Evolutionary conservation across 2,888 invertebrate genomes (phyloP).

Genomic region (Drepanosiphum platanoidis): DNA sequence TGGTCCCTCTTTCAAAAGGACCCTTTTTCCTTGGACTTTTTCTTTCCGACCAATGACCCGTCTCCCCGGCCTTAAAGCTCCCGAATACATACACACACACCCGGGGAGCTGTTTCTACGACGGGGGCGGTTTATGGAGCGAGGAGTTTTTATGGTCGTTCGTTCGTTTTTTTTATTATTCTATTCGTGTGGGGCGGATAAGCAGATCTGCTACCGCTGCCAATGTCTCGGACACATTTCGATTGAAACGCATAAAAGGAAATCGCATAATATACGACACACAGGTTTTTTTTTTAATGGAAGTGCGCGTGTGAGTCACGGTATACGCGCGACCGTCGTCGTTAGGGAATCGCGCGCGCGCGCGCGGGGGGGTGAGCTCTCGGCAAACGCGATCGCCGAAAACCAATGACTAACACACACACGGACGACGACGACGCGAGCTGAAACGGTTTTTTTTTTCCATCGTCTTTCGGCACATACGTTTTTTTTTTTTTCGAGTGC

Average conservation of each 20-base stretch:
- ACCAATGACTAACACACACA: conserved; percentile 10
- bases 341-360: background rate
- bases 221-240: conserved; percentile 56
- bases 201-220: background rate
- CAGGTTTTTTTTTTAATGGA: conserved; percentile 39
- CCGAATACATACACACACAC: conserved; percentile 6
- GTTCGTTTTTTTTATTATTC: conserved; percentile 8
- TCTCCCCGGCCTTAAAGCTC: conserved; percentile 56
- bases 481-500: background rate
- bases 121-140: conserved; percentile 60
- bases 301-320: conserved; percentile 47
- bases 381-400: conserved; percentile 23
- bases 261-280: conserved; percentile 28
- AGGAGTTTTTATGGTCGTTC: conserved; percentile 52
- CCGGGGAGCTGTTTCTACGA: conserved; percentile 24
- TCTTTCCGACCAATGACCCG: conserved; percentile 62
- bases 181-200: conserved; percentile 35
- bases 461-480: background rate
- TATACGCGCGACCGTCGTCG: background rate
- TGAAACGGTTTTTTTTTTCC: background rate
- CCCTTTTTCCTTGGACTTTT: conserved; percentile 61
- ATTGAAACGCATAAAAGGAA: conserved; percentile 48
- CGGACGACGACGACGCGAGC: background rate
- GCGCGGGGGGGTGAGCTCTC: background rate
- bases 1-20: conserved; percentile 57